Evolutionary conservation across 2,888 invertebrate genomes (phyloP).

Genomic region (Drosophila flavopinicola): DNA sequence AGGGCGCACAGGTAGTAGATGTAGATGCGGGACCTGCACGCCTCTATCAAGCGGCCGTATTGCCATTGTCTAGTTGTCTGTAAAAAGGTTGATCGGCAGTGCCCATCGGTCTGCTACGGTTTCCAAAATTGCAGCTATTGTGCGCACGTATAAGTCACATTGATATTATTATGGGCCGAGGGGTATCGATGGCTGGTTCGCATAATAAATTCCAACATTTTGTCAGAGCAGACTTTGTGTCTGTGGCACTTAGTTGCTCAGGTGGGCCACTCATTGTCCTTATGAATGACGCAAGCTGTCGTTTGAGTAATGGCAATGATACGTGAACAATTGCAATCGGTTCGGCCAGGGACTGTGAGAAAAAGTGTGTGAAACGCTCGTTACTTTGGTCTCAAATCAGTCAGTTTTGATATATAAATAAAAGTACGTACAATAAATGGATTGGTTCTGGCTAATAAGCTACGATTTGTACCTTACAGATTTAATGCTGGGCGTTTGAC

Average conservation of each 20-base stretch:
- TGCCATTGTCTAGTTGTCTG: conserved; percentile 69
- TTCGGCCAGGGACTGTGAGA: conserved; percentile 56
- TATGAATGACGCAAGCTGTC: conserved; percentile 75
- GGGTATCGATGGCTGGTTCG: conserved; percentile 33
- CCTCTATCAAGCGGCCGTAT: conserved; percentile 82
- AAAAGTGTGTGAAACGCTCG: conserved; percentile 38
- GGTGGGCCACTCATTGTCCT: conserved; percentile 72
- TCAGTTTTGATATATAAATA: conserved; percentile 19
- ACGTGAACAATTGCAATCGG: conserved; percentile 64
- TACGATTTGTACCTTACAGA: conserved; percentile 11
- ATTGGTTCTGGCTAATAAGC: conserved; percentile 34
- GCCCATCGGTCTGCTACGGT: conserved; percentile 60
- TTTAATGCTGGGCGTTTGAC: conserved; percentile 10
- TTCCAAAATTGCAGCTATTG: conserved; percentile 67
- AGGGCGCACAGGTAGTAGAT: conserved; percentile 44
- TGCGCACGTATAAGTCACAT: conserved; percentile 61
- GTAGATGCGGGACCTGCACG: conserved; percentile 82
- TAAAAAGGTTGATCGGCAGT: conserved; percentile 44
- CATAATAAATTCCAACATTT: conserved; percentile 60
- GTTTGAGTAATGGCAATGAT: conserved; percentile 73
- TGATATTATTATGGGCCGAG: conserved; percentile 63
- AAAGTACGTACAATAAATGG: conserved; percentile 9
- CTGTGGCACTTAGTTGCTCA: conserved; percentile 52
- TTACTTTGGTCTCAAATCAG: neutral
- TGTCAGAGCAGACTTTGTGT: conserved; percentile 69